These are phyloP conservation scores for Bolinopsis microptera DNA, from an alignment of 37 sponge, comb jelly and placozoan species.

Conservation along the genomic window DNA sequence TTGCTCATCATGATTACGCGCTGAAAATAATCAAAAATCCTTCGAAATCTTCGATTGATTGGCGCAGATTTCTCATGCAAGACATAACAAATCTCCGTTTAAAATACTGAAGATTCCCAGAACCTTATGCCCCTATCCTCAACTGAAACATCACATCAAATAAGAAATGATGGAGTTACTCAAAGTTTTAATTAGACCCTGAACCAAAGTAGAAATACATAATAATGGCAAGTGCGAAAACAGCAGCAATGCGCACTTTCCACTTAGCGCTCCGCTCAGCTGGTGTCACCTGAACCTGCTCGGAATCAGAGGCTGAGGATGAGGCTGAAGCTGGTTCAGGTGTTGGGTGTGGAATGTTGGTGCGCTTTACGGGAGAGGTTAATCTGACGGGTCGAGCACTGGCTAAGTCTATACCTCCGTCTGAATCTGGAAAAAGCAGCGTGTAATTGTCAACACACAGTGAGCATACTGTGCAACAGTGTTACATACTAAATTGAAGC, in stretches of 20 bases:
- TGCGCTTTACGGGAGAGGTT: background rate
- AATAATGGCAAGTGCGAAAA: conserved; percentile 6
- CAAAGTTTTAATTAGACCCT: background rate
- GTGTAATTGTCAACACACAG: background rate
- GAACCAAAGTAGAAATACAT: conserved; percentile 22
- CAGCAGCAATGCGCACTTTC: conserved; percentile 45
- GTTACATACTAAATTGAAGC: no score
- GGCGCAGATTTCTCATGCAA: no score
- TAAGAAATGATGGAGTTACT: no score
- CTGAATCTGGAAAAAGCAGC: background rate
- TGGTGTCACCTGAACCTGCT: background rate
- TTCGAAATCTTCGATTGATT: no score
- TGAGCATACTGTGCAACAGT: no score
- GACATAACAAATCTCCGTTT: no score
- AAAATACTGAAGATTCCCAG: no score
- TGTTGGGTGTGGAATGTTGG: background rate
- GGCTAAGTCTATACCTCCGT: background rate
- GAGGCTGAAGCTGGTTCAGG: background rate
- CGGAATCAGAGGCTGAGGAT: background rate
- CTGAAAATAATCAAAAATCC: no score
- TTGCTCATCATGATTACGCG: no score
- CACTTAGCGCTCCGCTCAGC: conserved; percentile 12
- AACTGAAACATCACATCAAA: no score
- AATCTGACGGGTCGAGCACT: background rate
- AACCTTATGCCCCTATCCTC: no score